Base-by-base conservation (phyloP, 2,888 invertebrate genomes). In the Melipona bicolor region DNA sequence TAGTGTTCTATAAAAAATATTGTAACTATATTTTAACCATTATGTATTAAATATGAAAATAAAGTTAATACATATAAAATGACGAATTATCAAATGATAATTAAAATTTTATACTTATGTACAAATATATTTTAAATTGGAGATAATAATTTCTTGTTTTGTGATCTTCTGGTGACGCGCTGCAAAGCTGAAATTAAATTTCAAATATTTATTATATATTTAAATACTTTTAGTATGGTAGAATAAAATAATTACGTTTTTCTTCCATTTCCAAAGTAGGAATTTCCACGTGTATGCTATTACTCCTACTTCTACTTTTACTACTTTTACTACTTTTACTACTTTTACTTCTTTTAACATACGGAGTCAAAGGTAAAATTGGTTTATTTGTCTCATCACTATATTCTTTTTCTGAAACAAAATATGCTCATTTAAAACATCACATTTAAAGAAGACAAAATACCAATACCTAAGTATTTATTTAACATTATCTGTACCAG, bases 381-480 rank as follows among this genome's bases (percentile, higher is more conserved):
- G 84, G 78, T 84, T 88, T 91, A 21, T 36, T 65, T 24, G 79
- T 69, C 9, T 88, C 88, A 11, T 15, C 81, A 0, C 74, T 82
- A n/a, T 87, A 89, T 9, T 88, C 84, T 43, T 87, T 88, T 21
- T 71, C 91, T 91, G 72, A 24, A 82, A 88, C 24, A 77, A 79
- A 67, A 73, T 50, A 70, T 24, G 59, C 67, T 68, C 67, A n/a
- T 61, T 75, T 21, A 54, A 65, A 43, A 65, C 24, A 36, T 68
- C 19, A 17, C 5, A 27, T 13, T 72, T 52, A 75, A n/a, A 62
- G 2, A 52, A 74, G 17, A 61, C 67, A 43, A 24, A 24, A 9
- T 11, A 27, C n/a, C 32, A 65, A 4, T 50, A 24, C 15, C 9
- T 43, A 43, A 43, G 11, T 43, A 43, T 27, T 15, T 54, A 21